Evolutionary conservation across 2,797 vertebrate genomes (phyloP).

Genomic region (Euphonia xanthogaster): DNA sequence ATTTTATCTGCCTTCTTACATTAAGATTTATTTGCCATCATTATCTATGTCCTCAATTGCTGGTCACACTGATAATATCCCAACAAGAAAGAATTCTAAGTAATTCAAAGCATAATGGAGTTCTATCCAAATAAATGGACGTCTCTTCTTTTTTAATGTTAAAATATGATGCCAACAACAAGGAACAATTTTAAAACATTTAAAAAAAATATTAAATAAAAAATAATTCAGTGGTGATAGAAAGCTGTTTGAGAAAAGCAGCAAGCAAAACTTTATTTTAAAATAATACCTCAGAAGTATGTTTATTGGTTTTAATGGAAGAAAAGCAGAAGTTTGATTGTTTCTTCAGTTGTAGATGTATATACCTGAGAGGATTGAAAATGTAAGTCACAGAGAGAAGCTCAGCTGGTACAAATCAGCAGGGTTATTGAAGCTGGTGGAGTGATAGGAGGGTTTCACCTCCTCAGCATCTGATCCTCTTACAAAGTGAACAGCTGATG

Average conservation of each 20-base stretch:
- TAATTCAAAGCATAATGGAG: neutral
- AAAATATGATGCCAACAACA: neutral
- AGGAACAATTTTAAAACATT: neutral
- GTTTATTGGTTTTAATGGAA: neutral
- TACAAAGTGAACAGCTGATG: neutral
- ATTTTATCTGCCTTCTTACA: neutral
- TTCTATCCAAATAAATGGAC: neutral
- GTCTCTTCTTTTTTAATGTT: neutral
- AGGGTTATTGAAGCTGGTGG: neutral
- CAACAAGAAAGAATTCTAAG: neutral
- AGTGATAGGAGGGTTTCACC: neutral
- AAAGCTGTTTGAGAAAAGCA: neutral
- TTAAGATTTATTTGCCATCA: neutral
- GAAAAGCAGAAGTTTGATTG: neutral
- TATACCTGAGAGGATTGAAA: neutral
- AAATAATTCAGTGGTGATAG: neutral
- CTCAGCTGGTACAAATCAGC: neutral
- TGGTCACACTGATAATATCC: neutral
- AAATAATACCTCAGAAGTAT: neutral
- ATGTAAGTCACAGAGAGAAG: neutral
- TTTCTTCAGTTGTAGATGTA: neutral
- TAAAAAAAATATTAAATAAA: neutral
- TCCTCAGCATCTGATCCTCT: neutral
- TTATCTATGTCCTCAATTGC: neutral
- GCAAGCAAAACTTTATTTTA: neutral